A percentile compares a stretch with the other conserved stretches of the same genome.
phyloP scores from a whole-genome alignment of 2,797 vertebrate species.

The Acanthurus lineatus region DNA sequence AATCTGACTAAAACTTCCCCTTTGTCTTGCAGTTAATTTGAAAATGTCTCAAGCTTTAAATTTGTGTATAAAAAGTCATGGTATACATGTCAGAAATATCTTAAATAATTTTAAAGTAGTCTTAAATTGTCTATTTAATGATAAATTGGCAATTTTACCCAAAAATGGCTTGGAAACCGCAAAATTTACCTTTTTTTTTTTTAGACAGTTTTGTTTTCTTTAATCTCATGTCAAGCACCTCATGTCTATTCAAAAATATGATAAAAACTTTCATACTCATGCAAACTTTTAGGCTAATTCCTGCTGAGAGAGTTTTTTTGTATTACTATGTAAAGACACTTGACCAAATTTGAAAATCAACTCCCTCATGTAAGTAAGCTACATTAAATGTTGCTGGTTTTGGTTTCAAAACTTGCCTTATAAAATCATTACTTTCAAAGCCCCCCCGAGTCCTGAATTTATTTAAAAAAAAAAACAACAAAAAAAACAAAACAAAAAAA shows the following conservation, averaged over 20 bases:
- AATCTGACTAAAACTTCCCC: not conserved
- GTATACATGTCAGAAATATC: not conserved
- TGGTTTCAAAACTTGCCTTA: not conserved
- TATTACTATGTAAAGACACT: not conserved
- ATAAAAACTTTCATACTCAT: not conserved
- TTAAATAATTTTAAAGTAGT: not conserved
- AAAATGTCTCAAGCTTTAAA: too few relatives aligned
- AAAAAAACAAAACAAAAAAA: too few relatives aligned
- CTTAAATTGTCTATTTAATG: not conserved
- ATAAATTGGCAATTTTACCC: not conserved
- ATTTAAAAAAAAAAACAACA: too few relatives aligned
- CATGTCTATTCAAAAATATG: not conserved
- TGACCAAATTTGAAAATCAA: not conserved
- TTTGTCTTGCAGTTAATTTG: not conserved
- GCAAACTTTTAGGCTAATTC: too few relatives aligned
- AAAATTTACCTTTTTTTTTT: not conserved
- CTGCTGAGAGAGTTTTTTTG: not conserved
- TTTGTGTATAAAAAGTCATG: not conserved
- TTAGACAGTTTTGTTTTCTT: not conserved
- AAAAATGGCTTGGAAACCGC: not conserved
- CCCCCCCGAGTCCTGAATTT: not conserved
- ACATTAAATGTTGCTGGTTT: not conserved
- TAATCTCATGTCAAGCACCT: not conserved
- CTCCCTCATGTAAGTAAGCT: not conserved
- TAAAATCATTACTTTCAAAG: not conserved